Evolutionary conservation across 37 sponge, comb jelly and placozoan species (phyloP).

Genomic region (Crambe crambe): DNA sequence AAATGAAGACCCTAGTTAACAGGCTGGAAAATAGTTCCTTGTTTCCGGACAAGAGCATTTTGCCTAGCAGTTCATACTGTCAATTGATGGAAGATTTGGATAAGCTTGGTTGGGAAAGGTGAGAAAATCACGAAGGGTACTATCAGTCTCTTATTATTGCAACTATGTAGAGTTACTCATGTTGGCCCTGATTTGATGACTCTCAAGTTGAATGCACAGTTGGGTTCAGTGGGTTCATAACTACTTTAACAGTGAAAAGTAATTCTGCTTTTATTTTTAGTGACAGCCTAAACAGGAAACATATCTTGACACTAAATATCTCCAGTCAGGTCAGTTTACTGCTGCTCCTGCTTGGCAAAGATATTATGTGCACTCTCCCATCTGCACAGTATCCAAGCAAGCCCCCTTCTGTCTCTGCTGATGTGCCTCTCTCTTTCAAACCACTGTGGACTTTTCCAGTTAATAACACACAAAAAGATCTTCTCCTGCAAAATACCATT

Average conservation of each 20-base stretch:
- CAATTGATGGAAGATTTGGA: conserved; percentile 41
- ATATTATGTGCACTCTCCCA: neutral
- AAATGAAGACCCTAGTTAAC: conserved; percentile 22
- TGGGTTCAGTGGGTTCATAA: too few relatives aligned
- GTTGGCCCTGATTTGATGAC: conserved; percentile 14
- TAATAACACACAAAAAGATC: neutral
- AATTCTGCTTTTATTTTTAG: neutral
- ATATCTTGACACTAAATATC: conserved; percentile 3
- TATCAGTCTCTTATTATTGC: neutral
- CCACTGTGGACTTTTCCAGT: conserved; percentile 28
- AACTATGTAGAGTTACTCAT: conserved; percentile 17
- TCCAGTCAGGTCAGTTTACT: neutral
- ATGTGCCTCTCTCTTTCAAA: conserved; percentile 42
- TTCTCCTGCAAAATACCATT: neutral
- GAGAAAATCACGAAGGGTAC: neutral
- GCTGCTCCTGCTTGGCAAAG: too few relatives aligned
- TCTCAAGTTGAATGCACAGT: conserved; percentile 2
- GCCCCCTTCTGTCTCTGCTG: conserved; percentile 23
- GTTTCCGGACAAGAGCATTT: neutral
- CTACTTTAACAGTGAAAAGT: too few relatives aligned
- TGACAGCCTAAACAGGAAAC: conserved; percentile 20
- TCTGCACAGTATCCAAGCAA: conserved; percentile 21
- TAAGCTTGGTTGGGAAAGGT: conserved; percentile 53
- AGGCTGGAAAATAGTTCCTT: neutral
- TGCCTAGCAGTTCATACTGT: conserved; percentile 11